Conservation (phyloP, 2,797 vertebrate genomes). For the Poecilia picta region DNA sequence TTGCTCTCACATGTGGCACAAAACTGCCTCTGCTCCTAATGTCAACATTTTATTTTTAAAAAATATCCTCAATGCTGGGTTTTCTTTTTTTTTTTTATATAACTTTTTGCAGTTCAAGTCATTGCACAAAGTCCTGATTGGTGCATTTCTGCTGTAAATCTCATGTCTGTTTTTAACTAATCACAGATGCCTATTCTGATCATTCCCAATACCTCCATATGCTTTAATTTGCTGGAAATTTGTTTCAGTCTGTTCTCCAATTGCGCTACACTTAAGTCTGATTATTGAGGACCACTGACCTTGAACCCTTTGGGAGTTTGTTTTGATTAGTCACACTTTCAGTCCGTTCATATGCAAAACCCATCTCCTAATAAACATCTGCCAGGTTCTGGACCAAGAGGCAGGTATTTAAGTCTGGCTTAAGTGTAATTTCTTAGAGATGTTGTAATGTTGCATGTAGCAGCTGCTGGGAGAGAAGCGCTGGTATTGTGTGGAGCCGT, state of each 20-base stretch:
- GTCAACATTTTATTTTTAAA: background rate
- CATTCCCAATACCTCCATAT: slow-evolving; percentile 17
- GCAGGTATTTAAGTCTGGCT: slow-evolving; percentile 62
- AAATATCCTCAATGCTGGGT: background rate
- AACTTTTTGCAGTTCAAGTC: background rate
- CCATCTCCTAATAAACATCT: slow-evolving; percentile 65
- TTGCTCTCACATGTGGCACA: background rate
- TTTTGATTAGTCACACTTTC: slow-evolving; percentile 60
- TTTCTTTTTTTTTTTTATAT: background rate
- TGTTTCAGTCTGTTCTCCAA: slow-evolving; percentile 28
- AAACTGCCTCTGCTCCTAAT: background rate
- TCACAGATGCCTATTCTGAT: slow-evolving; percentile 6
- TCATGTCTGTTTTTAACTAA: slow-evolving; percentile 6
- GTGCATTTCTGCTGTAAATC: background rate
- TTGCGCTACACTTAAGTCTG: slow-evolving; percentile 27
- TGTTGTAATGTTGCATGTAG: slow-evolving; percentile 61
- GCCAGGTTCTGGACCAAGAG: slow-evolving; percentile 60
- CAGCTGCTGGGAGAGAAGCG: slow-evolving; percentile 68
- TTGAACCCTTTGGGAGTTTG: slow-evolving; percentile 58
- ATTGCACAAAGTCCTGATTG: background rate
- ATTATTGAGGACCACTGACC: slow-evolving; percentile 54
- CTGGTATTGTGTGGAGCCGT: slow-evolving; percentile 65
- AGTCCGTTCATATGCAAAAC: slow-evolving; percentile 66
- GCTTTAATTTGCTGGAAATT: slow-evolving; percentile 17
- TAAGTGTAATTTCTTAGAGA: slow-evolving; percentile 59